Conservation (phyloP, 2,797 vertebrate genomes). For the Discoglossus pictus region DNA sequence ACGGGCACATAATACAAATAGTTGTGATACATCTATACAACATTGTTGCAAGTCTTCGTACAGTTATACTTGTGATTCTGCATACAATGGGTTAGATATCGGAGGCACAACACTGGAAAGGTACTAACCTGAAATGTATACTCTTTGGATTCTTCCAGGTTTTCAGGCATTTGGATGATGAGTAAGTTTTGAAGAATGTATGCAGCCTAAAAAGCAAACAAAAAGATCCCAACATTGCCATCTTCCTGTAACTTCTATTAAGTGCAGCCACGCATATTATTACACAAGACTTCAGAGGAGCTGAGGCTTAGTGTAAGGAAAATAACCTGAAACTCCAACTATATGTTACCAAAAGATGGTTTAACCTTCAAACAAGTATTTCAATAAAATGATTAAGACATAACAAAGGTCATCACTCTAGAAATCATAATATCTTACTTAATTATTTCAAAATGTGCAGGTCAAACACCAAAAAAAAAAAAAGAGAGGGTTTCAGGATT, state of each 20-base stretch:
- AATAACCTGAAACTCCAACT: neutral
- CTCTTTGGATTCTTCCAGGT: slow-evolving; percentile 79
- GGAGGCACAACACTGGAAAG: too few species aligned
- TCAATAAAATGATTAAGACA: too few species aligned
- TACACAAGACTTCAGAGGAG: neutral
- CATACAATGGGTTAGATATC: too few species aligned
- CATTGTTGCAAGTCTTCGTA: too few species aligned
- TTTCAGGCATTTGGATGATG: slow-evolving; percentile 82
- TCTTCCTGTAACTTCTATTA: slow-evolving; percentile 65
- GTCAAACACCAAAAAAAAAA: too few species aligned
- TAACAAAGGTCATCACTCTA: too few species aligned
- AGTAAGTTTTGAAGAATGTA: slow-evolving; percentile 97
- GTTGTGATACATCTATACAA: too few species aligned
- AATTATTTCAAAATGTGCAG: too few species aligned
- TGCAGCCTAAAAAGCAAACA: slow-evolving; percentile 80
- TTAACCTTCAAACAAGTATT: neutral
- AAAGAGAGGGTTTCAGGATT: too few species aligned
- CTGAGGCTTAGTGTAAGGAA: neutral
- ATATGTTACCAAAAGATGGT: neutral
- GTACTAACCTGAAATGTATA: slow-evolving; percentile 87
- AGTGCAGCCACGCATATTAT: slow-evolving; percentile 3
- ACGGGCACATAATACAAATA: too few species aligned
- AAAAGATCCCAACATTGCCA: slow-evolving; percentile 77
- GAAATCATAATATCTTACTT: neutral
- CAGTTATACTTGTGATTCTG: too few species aligned